Percentiles rank a stretch among this genome's conserved stretches.
Evolutionary conservation across 2,888 invertebrate genomes (phyloP).

Genomic region (Papilio protenor): DNA sequence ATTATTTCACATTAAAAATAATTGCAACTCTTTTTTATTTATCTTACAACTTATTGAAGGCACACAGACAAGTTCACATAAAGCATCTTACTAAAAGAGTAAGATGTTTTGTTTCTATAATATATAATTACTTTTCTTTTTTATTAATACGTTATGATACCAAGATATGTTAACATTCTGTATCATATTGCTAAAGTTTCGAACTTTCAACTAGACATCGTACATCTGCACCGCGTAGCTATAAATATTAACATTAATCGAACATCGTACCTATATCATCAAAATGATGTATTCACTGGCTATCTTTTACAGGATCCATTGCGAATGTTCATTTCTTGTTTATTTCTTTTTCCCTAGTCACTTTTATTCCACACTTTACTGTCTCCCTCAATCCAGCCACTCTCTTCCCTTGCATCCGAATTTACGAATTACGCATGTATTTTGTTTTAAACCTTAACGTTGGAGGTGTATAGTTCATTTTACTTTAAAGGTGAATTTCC

Average conservation of each 20-base stretch:
- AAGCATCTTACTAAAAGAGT: too few relatives aligned
- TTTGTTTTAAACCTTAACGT: not conserved
- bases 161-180: too few relatives aligned
- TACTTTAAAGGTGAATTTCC: conserved; percentile 44
- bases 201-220: not conserved
- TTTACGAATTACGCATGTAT: conserved; percentile 53
- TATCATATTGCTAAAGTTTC: not conserved
- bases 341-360: conserved; percentile 67
- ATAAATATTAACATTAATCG: too few relatives aligned
- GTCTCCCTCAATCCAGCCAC: conserved; percentile 80
- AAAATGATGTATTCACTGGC: not conserved
- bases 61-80: too few relatives aligned
- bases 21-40: not conserved
- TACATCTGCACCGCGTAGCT: too few relatives aligned
- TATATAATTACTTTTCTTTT: too few relatives aligned
- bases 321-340: conserved; percentile 52
- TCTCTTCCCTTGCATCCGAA: conserved; percentile 77
- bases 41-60: not conserved
- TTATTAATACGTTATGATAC: too few relatives aligned
- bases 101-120: too few relatives aligned
- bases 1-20: conserved; percentile 23
- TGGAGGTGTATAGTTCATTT: not conserved
- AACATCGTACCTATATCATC: not conserved
- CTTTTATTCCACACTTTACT: conserved; percentile 82
- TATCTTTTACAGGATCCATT: conserved; percentile 43